Conservation (phyloP, 2,797 vertebrate genomes). For the Epinephelus malabaricus region DNA sequence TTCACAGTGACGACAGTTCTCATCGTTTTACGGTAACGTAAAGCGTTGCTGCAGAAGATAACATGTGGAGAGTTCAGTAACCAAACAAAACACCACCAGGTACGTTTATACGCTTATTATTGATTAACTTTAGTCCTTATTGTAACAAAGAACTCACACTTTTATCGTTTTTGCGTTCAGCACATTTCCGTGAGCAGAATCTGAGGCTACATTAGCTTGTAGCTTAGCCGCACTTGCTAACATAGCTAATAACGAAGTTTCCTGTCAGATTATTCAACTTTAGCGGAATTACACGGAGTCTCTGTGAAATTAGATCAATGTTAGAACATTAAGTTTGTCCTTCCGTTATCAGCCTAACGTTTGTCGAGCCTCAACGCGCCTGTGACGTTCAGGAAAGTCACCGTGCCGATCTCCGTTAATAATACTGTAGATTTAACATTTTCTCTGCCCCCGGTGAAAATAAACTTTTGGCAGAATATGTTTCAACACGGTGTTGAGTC, state of each 20-base stretch:
- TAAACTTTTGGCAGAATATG: fast-evolving
- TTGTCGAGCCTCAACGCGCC: no score
- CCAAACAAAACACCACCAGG: neutral
- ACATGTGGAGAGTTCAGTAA: constrained; percentile 35
- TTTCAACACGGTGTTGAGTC: fast-evolving
- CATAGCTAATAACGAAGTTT: neutral
- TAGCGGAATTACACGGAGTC: neutral
- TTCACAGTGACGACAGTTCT: neutral
- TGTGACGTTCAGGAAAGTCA: fast-evolving
- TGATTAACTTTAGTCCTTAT: fast-evolving
- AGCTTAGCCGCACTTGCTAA: constrained; percentile 3
- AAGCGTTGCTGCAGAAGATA: neutral
- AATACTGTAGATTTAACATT: neutral
- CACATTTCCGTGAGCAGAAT: neutral
- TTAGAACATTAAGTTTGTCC: neutral
- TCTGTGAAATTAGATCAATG: fast-evolving
- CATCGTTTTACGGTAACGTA: neutral
- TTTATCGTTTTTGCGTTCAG: neutral
- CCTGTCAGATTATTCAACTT: neutral
- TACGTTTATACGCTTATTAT: neutral
- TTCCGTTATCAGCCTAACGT: neutral
- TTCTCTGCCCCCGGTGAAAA: fast-evolving
- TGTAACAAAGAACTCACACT: fast-evolving
- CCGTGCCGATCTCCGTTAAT: neutral
- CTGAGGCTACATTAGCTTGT: neutral